A percentile compares a stretch with the other conserved stretches of the same genome.
Conservation (phyloP, 2,888 invertebrate species). For the Apamea monoglypha region DNA sequence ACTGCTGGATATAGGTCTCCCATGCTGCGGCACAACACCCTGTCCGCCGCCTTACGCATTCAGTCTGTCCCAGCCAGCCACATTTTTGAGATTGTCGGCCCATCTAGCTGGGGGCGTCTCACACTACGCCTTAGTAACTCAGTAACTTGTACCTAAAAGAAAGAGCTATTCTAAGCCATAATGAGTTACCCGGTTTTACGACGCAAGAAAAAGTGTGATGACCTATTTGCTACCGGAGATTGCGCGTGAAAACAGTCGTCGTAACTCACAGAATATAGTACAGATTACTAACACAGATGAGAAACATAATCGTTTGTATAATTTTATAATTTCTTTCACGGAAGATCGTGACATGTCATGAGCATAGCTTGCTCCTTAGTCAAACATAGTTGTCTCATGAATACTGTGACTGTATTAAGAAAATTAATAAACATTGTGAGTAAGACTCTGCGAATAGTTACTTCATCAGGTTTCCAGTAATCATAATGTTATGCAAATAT, state of each 20-base stretch:
- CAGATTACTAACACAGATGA: neutral
- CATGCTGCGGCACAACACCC: too few species aligned
- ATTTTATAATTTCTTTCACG: conserved; percentile 37
- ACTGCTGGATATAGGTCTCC: too few species aligned
- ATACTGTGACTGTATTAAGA: conserved; percentile 11
- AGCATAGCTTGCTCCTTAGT: conserved; percentile 15
- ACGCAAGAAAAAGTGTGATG: neutral
- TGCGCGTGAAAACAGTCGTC: neutral
- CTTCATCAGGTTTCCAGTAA: conserved; percentile 16
- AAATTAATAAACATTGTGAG: conserved; percentile 38
- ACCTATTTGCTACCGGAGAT: conserved; percentile 24
- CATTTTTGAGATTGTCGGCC: too few species aligned
- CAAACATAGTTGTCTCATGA: conserved; percentile 27
- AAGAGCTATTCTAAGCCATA: conserved; percentile 12
- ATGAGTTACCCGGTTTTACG: conserved; percentile 5
- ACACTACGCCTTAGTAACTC: too few species aligned
- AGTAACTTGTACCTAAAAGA: neutral
- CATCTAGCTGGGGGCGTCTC: too few species aligned
- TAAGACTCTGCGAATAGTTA: conserved; percentile 24
- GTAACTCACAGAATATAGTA: neutral
- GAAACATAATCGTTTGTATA: conserved; percentile 22
- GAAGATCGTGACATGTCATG: conserved; percentile 28
- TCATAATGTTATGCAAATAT: conserved; percentile 30
- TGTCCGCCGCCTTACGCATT: too few species aligned
- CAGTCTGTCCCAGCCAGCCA: too few species aligned